Conservation (phyloP, 2,113 vertebrate species). For the Isurus oxyrinchus region DNA sequence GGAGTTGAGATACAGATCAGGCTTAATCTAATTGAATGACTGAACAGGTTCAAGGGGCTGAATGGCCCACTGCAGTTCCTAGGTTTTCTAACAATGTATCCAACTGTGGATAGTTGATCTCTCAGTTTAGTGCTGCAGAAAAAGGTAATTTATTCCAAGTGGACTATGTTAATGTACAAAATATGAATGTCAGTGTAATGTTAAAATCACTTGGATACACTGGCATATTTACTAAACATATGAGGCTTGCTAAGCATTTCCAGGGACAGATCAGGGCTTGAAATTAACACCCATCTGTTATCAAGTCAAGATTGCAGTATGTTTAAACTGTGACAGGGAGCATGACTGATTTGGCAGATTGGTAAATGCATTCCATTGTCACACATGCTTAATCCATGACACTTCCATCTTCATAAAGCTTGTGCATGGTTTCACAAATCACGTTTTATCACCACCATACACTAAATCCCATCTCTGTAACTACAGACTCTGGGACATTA, state of each 20-base stretch:
- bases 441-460: not conserved
- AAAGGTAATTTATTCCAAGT: not conserved
- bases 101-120: not conserved
- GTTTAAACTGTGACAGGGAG: not conserved
- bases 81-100: not conserved
- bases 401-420: not conserved
- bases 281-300: conserved; percentile 24
- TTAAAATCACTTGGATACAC: not conserved
- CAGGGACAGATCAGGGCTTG: not conserved
- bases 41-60: not conserved
- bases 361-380: not conserved
- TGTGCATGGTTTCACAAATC: not conserved
- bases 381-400: not conserved
- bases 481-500: not conserved
- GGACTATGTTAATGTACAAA: not conserved
- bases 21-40: not conserved
- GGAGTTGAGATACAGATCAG: not conserved
- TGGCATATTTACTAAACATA: not conserved
- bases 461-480: not conserved
- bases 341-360: conserved; percentile 12
- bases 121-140: not conserved
- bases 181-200: not conserved
- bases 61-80: not conserved
- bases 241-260: not conserved
- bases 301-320: not conserved